phyloP scores from a whole-genome alignment of 2,113 vertebrate genomes.

The Ophiodon elongatus region DNA sequence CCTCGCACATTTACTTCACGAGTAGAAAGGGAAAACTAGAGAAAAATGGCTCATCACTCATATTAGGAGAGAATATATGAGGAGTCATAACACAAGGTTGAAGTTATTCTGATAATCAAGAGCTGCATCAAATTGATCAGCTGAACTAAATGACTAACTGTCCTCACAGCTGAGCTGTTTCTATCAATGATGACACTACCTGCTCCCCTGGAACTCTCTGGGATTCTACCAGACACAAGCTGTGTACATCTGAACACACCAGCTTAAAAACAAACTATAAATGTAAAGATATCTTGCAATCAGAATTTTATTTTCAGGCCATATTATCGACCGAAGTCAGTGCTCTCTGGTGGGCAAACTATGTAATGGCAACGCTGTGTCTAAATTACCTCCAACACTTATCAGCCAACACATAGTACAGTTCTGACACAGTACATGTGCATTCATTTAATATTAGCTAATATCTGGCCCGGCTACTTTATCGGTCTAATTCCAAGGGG shows the following conservation, averaged over 20 bases:
- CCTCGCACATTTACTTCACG: neutral
- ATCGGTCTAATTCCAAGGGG: neutral
- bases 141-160: neutral
- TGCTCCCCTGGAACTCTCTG: neutral
- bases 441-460: neutral
- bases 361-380: neutral
- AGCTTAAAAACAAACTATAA: too few species aligned
- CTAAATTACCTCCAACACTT: neutral
- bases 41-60: neutral
- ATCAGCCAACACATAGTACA: neutral
- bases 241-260: neutral
- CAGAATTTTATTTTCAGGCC: neutral
- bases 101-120: slow-evolving; percentile 8
- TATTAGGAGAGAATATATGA: neutral
- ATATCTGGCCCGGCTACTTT: neutral
- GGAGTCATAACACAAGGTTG: neutral
- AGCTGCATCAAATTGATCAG: neutral
- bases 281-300: neutral
- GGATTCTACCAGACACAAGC: neutral
- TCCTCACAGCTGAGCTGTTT: neutral
- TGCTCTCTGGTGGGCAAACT: slow-evolving; percentile 21
- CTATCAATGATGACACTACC: neutral
- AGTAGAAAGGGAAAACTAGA: too few species aligned
- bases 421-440: neutral
- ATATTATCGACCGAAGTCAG: neutral